Evolutionary conservation across 2,113 vertebrate genomes (phyloP), one percentile per base, ranked within the genome.

Genomic region (Sitta europaea): DNA sequence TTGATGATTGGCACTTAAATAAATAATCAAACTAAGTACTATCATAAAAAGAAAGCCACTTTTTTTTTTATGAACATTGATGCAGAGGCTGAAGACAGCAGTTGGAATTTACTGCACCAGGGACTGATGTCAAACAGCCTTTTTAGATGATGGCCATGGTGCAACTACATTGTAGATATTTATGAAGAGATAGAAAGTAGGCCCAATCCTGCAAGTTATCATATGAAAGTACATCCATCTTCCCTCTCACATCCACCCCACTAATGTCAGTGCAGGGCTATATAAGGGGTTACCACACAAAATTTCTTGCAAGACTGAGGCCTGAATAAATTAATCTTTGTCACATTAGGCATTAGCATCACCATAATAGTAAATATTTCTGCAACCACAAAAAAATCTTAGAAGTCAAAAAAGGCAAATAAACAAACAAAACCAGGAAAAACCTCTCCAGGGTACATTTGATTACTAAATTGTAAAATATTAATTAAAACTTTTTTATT

Each of bases 1-100:
- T 96, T 92, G 93, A 92, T 95, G 40, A 83, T 28, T 97, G 93
- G 90, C 92, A 96, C 77, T 97, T 95, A 97, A 98, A 98, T 97
- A 96, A 97, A 96, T 97, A 96, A 94, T 89, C 71, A 68, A 97
- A 96, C 79, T 84, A 95, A 97, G 76, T 48, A 88, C 53, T 55
- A 88, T 86, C 59, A 91, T 89, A 77, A 83, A 96, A 94, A 84
- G 40, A 94, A 91, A 94, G 70, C 18, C 67, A 91, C 66, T 90
- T 90, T 85, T 90, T 74, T 88, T 55, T 15, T 17, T 42, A 96
- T 92, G 95, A 96, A 97, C 68, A 77, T 96, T 6, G 57, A 92
- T 80, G 95, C 53, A 95, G 88, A 97, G 78, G 74, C 59, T 91
- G 94, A 96, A 78, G 88, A 95, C 91, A 95, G 82, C 66, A 96